A percentile compares a stretch with the other conserved stretches of the same genome.
phyloP scores from a whole-genome alignment of 2,113 vertebrate species.

The Chionis minor region DNA sequence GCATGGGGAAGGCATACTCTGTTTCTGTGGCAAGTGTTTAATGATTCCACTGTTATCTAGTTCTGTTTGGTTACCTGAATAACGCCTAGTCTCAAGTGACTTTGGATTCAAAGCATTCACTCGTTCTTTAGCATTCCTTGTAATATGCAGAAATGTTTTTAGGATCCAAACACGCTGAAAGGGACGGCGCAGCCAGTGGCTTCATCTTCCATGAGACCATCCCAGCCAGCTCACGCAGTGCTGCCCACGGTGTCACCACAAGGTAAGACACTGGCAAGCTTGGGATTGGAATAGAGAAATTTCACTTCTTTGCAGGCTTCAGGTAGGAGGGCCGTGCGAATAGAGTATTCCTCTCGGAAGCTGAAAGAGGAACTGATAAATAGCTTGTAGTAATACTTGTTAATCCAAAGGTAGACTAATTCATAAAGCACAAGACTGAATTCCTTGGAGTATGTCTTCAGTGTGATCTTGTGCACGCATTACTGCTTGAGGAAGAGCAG shows the following conservation, averaged over 20 bases:
- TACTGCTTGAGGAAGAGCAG: background rate
- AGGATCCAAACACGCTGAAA: slow-evolving; percentile 81
- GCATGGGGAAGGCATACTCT: background rate
- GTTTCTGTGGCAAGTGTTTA: background rate
- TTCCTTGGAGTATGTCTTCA: background rate
- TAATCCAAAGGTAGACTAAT: background rate
- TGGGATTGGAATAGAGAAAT: background rate
- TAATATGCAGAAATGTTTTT: slow-evolving; percentile 13
- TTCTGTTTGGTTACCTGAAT: background rate
- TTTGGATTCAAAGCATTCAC: background rate
- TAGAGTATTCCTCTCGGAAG: background rate
- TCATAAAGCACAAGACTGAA: background rate
- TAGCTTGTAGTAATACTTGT: background rate
- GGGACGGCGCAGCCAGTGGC: slow-evolving; percentile 62
- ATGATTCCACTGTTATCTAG: no score
- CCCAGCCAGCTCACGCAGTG: slow-evolving; percentile 57
- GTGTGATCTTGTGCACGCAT: background rate
- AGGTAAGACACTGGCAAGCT: slow-evolving; percentile 43
- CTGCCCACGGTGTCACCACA: slow-evolving; percentile 65
- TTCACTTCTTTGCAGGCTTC: background rate
- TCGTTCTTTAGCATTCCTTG: background rate
- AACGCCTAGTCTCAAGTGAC: background rate
- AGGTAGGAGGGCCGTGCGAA: background rate
- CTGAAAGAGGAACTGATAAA: background rate
- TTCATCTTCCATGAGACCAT: slow-evolving; percentile 68